These are phyloP conservation scores for Erebia palarica DNA, from an alignment of 2,888 invertebrate species.

Conservation along the genomic window DNA sequence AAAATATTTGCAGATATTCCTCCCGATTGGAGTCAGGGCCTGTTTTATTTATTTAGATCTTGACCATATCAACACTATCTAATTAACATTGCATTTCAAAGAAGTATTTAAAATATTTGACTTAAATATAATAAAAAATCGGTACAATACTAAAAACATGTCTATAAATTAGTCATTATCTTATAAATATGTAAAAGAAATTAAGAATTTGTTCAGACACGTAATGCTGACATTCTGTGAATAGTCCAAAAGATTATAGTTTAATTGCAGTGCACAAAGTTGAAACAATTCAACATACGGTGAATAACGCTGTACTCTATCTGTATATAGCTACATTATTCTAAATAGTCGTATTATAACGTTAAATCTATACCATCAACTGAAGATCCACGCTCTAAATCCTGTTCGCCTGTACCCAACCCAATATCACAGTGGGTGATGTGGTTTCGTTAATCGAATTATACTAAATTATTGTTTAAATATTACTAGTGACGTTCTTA, in stretches of 20 bases:
- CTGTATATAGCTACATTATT: conserved; percentile 2
- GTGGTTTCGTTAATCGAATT: conserved; percentile 54
- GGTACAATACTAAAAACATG: too few relatives aligned
- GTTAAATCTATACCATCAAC: conserved; percentile 60
- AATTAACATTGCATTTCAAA: too few relatives aligned
- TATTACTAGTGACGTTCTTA: conserved; percentile 26
- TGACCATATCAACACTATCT: too few relatives aligned
- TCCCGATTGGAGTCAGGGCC: too few relatives aligned
- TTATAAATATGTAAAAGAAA: too few relatives aligned
- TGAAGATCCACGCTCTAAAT: conserved; percentile 58
- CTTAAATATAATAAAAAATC: too few relatives aligned
- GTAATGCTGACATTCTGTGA: neutral
- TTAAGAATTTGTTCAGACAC: too few relatives aligned
- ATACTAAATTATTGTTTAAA: conserved; percentile 41
- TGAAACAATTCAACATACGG: neutral
- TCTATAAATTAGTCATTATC: too few relatives aligned
- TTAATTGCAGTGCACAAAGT: neutral
- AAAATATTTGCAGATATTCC: too few relatives aligned
- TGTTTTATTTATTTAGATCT: too few relatives aligned
- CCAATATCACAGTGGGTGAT: conserved; percentile 80
- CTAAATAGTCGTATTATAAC: conserved; percentile 33
- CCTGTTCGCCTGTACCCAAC: conserved; percentile 60
- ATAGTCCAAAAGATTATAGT: neutral
- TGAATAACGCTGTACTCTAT: neutral
- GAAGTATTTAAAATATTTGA: too few relatives aligned